Conservation (phyloP, 2,797 vertebrate genomes). For the Melanotaenia pygmaea region DNA sequence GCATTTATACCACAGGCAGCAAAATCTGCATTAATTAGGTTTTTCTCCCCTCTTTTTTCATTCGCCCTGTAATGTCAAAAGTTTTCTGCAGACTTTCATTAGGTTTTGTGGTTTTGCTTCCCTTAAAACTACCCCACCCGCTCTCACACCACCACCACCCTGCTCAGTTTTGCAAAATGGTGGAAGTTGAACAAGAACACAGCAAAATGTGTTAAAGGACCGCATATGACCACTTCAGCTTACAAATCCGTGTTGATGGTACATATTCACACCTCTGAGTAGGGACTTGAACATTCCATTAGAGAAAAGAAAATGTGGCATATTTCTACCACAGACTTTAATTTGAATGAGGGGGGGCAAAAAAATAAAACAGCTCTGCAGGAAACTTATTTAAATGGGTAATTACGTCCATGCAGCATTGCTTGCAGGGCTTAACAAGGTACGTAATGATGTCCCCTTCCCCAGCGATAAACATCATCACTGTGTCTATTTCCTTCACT, state of each 20-base stretch:
- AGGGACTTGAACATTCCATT: conserved; percentile 35
- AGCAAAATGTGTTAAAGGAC: conserved; percentile 22
- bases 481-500: conserved; percentile 70
- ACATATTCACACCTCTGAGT: conserved; percentile 18
- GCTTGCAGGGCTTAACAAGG: conserved; percentile 78
- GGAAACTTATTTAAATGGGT: conserved; percentile 80
- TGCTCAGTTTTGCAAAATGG: conserved; percentile 19
- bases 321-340: conserved; percentile 68
- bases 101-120: background rate
- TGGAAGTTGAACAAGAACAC: conserved; percentile 25
- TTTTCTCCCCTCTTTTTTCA: conserved; percentile 56
- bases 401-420: conserved; percentile 68
- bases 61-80: conserved; percentile 43
- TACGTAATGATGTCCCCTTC: conserved; percentile 78
- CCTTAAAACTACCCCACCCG: background rate
- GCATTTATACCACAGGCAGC: conserved; percentile 69
- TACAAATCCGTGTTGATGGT: conserved; percentile 13
- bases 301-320: conserved; percentile 55
- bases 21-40: conserved; percentile 79
- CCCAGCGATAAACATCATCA: conserved; percentile 73
- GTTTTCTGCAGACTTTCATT: conserved; percentile 43
- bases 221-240: conserved; percentile 23
- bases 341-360: conserved; percentile 43
- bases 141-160: too few species aligned
- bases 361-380: conserved; percentile 43